These are phyloP conservation scores for Scotopteryx bipunctaria DNA, from an alignment of 2,888 invertebrate species.

Conservation along the genomic window DNA sequence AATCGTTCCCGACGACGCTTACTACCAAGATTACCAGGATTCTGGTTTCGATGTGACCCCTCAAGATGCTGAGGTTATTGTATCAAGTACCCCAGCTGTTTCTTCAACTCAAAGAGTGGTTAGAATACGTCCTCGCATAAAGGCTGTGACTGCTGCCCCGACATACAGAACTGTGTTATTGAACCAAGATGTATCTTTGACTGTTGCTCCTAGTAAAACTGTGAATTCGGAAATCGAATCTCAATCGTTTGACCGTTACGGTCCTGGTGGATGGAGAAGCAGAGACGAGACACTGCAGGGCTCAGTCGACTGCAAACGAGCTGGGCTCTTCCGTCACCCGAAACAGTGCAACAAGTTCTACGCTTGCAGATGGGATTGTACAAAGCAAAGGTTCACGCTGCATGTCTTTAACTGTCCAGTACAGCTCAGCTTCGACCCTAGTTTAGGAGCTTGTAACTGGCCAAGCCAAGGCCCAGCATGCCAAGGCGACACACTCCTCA, in stretches of 20 bases:
- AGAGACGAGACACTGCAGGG: constrained; percentile 84
- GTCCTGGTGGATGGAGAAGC: constrained; percentile 84
- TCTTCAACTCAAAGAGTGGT: constrained; percentile 62
- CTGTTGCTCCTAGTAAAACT: constrained; percentile 44
- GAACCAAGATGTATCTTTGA: constrained; percentile 62
- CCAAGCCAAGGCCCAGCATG: constrained; percentile 91
- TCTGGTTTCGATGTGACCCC: constrained; percentile 54
- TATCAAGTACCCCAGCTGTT: constrained; percentile 60
- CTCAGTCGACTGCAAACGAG: constrained; percentile 84
- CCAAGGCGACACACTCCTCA: constrained; percentile 86
- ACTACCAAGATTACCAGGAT: constrained; percentile 73
- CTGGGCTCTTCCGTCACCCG: constrained; percentile 87
- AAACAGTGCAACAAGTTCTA: constrained; percentile 92
- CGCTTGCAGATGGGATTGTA: constrained; percentile 91
- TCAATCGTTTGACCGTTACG: constrained; percentile 84
- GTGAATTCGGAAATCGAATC: constrained; percentile 58
- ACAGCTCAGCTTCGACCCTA: constrained; percentile 89
- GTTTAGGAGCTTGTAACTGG: constrained; percentile 91
- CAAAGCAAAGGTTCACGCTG: constrained; percentile 88
- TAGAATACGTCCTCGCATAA: constrained; percentile 63
- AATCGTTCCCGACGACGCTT: constrained; percentile 77
- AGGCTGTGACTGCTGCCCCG: constrained; percentile 70
- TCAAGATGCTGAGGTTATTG: constrained; percentile 52
- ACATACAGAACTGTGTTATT: constrained; percentile 70
- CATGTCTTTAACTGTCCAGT: constrained; percentile 91